Base-by-base conservation (phyloP, 2,113 vertebrate genomes). In the Alethe castanea region DNA sequence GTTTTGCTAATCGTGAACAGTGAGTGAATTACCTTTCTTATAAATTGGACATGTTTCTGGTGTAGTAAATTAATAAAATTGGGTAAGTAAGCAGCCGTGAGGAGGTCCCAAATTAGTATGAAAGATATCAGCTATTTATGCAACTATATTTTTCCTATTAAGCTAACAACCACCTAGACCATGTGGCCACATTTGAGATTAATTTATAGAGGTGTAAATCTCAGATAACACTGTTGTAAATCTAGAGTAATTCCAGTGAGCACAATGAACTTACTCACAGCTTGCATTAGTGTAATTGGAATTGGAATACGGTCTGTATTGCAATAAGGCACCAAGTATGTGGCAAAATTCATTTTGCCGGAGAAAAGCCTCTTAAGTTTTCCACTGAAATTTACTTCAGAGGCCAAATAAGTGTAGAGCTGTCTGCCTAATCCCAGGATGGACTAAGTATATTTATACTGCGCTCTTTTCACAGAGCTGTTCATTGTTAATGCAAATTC, bases 401-500 rank as follows among this genome's bases (percentile, higher is more conserved):
- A 91, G 16, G 40, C 64, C 36, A 67, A 64, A 50, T 88, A 92
- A 89, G 26, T 53, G 23, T 66, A 56, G 81, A 66, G 4, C 33
- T 94, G 71, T 74, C 87, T 88, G 77, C 90, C 47, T 79, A 76
- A 76, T 95, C 85, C 52, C 67, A 96, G 69, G 92, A 97, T 95
- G 69, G 70, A 53, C 67, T 89, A 73, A 93, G 54, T 29, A 86
- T 61, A 94, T 78, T 94, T 62, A 47, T 74, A 94, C 44, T 59
- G 35, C 1, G 8, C 38, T 92, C 50, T 44, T 93, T 95, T 80
- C 87, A 93, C 69, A 91, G 84, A 91, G 93, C 92, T 94, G 83
- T 48, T 96, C 91, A 69, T 67, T 95, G 82, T 95, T 95, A 95
- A 88, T 50, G 60, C 40, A 83, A 97, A 97, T 94, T 96, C 86